phyloP scores from a whole-genome alignment of 2,888 invertebrate genomes.

The Brachyptera putata region DNA sequence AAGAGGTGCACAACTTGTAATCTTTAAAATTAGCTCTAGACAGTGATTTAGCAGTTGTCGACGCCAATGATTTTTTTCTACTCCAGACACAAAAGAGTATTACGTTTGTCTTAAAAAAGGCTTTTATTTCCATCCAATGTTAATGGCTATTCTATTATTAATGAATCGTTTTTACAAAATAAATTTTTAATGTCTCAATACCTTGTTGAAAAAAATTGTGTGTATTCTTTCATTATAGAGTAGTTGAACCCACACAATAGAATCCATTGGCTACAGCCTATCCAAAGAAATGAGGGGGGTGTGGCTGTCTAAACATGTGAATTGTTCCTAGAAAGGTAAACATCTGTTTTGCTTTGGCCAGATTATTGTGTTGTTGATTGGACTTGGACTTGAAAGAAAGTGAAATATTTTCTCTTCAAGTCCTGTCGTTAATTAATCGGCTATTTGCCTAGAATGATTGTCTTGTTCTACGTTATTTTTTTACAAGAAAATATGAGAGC shows the following conservation, averaged over 20 bases:
- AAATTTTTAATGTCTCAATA: slow-evolving; percentile 36
- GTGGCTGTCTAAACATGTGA: no score
- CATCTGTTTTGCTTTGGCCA: no score
- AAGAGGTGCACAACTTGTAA: slow-evolving; percentile 21
- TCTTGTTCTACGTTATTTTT: no score
- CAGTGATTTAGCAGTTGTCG: slow-evolving; percentile 31
- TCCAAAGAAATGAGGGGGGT: slow-evolving; percentile 2
- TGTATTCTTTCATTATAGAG: slow-evolving; percentile 27
- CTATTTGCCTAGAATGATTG: no score
- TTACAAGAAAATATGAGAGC: no score
- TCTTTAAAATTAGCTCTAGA: slow-evolving; percentile 29
- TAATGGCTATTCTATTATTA: slow-evolving; percentile 32
- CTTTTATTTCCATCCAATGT: slow-evolving; percentile 36
- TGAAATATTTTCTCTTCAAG: no score
- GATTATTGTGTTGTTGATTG: no score
- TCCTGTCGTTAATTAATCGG: no score
- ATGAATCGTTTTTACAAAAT: slow-evolving; percentile 36
- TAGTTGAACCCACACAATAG: slow-evolving; percentile 9
- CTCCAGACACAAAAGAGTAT: slow-evolving; percentile 26
- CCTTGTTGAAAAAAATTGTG: slow-evolving; percentile 33
- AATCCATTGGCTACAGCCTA: slow-evolving; percentile 18
- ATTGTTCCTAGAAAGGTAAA: no score
- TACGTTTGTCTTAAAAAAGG: slow-evolving; percentile 31
- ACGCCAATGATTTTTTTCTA: slow-evolving; percentile 26
- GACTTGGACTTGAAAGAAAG: no score